Base-by-base conservation (phyloP, 2,888 invertebrate genomes). In the Ophion ventricosus region DNA sequence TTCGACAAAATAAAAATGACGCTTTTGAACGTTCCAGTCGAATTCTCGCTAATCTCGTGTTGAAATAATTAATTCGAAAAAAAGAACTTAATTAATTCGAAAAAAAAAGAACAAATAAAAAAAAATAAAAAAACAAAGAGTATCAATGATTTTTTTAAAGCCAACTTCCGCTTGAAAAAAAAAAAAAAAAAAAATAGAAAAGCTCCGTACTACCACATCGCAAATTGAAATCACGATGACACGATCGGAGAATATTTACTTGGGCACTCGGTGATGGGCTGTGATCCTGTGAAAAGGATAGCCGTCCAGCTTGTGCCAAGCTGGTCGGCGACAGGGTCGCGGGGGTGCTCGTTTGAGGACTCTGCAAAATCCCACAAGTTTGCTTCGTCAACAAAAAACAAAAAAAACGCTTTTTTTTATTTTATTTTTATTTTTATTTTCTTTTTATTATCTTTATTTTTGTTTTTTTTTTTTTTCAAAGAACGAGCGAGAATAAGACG, bases 251-350 rank as follows among this genome's bases (percentile, higher is more conserved):
- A 91, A 92, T 92, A 93, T 92, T 93, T 93, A 93, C 93, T 93
- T 93, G 92, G 92, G 90, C 91, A 87, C 89, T 91, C 91, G 93
- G 89, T 89, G 93, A 89, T 89, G 92, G 91, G 89, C 92, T 92
- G 89, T 91, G 92, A 86, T 92, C 93, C 92, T 92, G 93, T 90
- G 93, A 91, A 91, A 93, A 91, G 92, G 93, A 93, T 90, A 92
- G 91, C 93, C 93, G 91, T 89, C 92, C 92, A 93, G 93, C 93
- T 93, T 92, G 93, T 88, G 95, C 95, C 93, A 95, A 94, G 93
- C 95, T 95, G 91, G 95, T 96, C 88, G 95, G 96, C 91, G 96
- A 96, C 93, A 96, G 94, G 90, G 96, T 96, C 90, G 96, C 95
- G 88, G 96, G 96, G 93, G 96, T 96, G 91, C 95, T 95, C 93